phyloP scores from a whole-genome alignment of 2,888 invertebrate genomes.

The Pinctada fucata region DNA sequence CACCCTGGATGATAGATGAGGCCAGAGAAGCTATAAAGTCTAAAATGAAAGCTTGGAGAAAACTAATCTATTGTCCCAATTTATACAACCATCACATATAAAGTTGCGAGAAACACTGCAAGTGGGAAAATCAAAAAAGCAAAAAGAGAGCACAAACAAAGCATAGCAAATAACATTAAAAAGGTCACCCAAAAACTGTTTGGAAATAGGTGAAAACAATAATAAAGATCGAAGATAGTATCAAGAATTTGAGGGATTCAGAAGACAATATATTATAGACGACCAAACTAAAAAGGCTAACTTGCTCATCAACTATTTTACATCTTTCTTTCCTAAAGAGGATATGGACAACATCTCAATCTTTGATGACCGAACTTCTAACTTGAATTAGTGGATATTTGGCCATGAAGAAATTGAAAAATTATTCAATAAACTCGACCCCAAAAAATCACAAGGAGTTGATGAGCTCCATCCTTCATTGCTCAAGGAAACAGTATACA shows the following conservation, averaged over 20 bases:
- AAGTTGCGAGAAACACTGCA: not conserved
- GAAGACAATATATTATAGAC: not conserved
- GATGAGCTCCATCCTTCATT: not conserved
- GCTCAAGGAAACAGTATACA: not conserved
- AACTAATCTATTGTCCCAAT: not conserved
- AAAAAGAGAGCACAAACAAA: not conserved
- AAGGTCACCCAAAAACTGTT: not conserved
- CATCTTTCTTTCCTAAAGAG: not conserved
- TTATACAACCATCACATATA: not conserved
- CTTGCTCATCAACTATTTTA: not conserved
- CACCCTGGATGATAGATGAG: not conserved
- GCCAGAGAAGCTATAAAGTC: not conserved
- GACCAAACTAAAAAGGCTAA: not conserved
- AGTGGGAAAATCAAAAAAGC: not conserved
- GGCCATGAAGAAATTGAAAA: not conserved
- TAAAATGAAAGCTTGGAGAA: not conserved
- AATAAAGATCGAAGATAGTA: not conserved
- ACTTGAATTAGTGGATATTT: not conserved
- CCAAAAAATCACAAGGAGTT: not conserved
- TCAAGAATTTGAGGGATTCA: not conserved
- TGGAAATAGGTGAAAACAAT: not conserved
- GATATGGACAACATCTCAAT: not conserved
- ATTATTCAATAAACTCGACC: not conserved
- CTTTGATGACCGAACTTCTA: not conserved
- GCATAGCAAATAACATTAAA: not conserved